Percentiles rank a stretch among this genome's conserved stretches.
These are phyloP conservation scores for Brachirus orientalis DNA, from an alignment of 2,113 vertebrate species.

Conservation along the genomic window DNA sequence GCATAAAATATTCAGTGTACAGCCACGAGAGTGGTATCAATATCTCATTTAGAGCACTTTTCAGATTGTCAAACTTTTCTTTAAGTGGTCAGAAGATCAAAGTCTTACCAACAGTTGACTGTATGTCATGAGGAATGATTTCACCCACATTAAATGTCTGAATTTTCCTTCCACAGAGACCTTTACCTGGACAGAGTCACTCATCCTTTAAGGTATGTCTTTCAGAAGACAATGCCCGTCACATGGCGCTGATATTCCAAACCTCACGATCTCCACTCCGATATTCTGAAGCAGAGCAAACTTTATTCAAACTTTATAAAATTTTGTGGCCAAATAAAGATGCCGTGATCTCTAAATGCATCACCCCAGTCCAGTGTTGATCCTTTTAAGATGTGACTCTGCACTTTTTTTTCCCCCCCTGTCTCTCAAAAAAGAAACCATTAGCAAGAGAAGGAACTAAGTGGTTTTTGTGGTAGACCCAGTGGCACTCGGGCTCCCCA, in stretches of 20 bases:
- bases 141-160: constrained; percentile 25
- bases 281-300: no score
- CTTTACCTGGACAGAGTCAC: constrained; percentile 81
- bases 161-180: constrained; percentile 76
- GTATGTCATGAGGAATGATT: no score
- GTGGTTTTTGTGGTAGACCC: constrained; percentile 80
- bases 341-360: constrained; percentile 39
- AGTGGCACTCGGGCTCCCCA: constrained; percentile 60
- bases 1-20: not conserved
- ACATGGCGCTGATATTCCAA: not conserved
- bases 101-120: not conserved
- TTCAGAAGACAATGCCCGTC: not conserved
- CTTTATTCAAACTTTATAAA: no score
- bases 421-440: constrained; percentile 74
- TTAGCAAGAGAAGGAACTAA: constrained; percentile 75
- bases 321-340: constrained; percentile 29
- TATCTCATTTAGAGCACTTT: not conserved
- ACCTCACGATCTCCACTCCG: not conserved
- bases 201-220: constrained; percentile 83
- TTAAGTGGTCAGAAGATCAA: not conserved
- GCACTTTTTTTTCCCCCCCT: constrained; percentile 44
- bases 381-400: constrained; percentile 64
- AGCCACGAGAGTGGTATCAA: constrained; percentile 1
- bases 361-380: constrained; percentile 36
- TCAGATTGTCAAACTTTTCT: not conserved